Evolutionary conservation across 2,113 vertebrate genomes (phyloP), one percentile per base, ranked within the genome.

Genomic region (Dryoscopus gambensis): DNA sequence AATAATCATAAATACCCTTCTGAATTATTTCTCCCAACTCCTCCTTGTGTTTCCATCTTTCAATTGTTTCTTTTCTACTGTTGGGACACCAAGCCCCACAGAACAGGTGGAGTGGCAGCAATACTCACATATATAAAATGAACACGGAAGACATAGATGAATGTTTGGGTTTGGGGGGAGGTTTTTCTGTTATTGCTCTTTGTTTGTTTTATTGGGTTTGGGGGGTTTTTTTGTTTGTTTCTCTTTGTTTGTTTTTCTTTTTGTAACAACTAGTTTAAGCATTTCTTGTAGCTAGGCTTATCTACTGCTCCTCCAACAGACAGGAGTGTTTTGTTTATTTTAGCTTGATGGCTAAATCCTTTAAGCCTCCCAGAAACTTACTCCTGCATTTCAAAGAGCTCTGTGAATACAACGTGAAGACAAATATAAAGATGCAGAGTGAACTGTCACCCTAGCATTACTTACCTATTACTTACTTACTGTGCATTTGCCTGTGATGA

Each of bases 281-380:
- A 4, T 52, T 87, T 63, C 42, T 84, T 70, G 33, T 24, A 78
- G 74, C 42, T 37, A n/a, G 42, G 52, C n/a, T 89, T 93, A 89
- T 67, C 74, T 64, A 55, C 52, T 70, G 28, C 33, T 83, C 0
- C 30, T 92, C 60, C 44, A 87, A 80, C 70, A 85, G 82, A 63
- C 52, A 82, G 70, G 67, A 85, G 82, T 35, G 39, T 68, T 93
- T 88, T 57, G 56, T 78, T 93, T 95, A 50, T 50, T 95, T 93
- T 85, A 92, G 49, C 56, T 59, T 33, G 62, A 67, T 71, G 85
- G 52, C 21, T 89, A 91, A 93, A 92, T 90, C 65, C 35, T 92
- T 83, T 88, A 95, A 95, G 65, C 52, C 75, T 93, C 65, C 16
- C 57, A 92, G 79, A 90, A 96, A 63, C 73, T 88, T 92, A 88